Evolutionary conservation across 2,888 invertebrate genomes (phyloP), one percentile per base, ranked within the genome.

Genomic region (Phaedon cochleariae): DNA sequence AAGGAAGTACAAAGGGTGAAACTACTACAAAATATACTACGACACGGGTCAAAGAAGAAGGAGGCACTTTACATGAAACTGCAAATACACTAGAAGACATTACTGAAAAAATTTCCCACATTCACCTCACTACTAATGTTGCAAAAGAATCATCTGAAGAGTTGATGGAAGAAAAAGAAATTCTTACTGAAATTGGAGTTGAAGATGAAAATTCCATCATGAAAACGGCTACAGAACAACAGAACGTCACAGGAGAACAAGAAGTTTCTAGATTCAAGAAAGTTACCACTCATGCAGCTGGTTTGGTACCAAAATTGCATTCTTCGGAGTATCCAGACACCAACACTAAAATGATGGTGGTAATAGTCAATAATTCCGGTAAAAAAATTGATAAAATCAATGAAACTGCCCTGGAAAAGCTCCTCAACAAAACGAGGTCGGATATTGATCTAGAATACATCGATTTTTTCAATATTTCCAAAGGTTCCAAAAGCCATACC

Each of bases 281-380:
- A n/a, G n/a, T n/a, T n/a, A n/a, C n/a, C n/a, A n/a, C n/a, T n/a
- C n/a, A n/a, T n/a, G n/a, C n/a, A n/a, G n/a, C n/a, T n/a, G n/a
- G n/a, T n/a, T n/a, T n/a, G n/a, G n/a, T 17, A n/a, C 29, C 21
- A 10, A 54, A 48, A 48, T 7, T 31, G 1, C 21, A 45, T 22
- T 9, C 34, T 10, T 1, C 9, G 20, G 15, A 41, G 0, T 12
- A 18, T 21, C 4, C 46, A 31, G 22, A 37, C 0, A 18, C 21
- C 26, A 2, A 22, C 1, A 64, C 62, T 1, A 71, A 66, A 59
- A 62, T 59, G 10, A 34, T 73, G 15, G 73, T 76, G 22, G 49
- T 73, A 22, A 66, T 76, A 7, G 64, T 75, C 15, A 74, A 75
- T 48, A 69, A 71, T 51, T 71, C 69, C 7, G 68, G 64, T 34